Percentiles rank a stretch among this genome's conserved stretches.
Evolutionary conservation across 2,888 invertebrate species (phyloP).

Genomic region (Stenolophus ochropezus): DNA sequence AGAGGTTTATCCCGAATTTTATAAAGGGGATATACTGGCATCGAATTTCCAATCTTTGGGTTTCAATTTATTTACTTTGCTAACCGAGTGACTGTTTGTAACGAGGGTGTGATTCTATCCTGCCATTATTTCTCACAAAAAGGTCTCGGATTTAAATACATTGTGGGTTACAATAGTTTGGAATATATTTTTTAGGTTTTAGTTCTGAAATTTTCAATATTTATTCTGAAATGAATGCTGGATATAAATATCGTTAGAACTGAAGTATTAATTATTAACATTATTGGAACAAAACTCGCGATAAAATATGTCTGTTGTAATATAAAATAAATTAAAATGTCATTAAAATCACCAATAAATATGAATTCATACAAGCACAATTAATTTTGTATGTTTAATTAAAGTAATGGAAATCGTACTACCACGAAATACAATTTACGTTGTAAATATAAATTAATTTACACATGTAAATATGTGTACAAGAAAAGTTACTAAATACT

Average conservation of each 20-base stretch:
- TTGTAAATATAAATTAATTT: conserved; percentile 13
- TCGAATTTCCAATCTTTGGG: background rate
- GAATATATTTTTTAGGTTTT: no score
- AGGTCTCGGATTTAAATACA: background rate
- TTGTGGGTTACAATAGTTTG: background rate
- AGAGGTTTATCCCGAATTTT: background rate
- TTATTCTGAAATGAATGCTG: no score
- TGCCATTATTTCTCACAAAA: background rate
- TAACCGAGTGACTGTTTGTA: background rate
- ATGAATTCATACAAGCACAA: background rate
- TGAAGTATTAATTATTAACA: background rate
- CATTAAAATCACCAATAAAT: conserved; percentile 9
- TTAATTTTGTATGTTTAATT: conserved; percentile 28
- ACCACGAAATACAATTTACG: background rate
- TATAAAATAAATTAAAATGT: conserved; percentile 28
- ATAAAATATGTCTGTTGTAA: conserved; percentile 16
- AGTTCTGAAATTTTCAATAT: no score
- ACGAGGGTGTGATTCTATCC: background rate
- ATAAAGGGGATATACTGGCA: background rate
- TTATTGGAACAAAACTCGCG: background rate
- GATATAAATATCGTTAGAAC: no score
- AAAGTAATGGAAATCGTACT: conserved; percentile 16
- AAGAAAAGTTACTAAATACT: conserved; percentile 8
- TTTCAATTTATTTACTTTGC: background rate
- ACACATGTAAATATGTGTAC: background rate